These are phyloP conservation scores for Bubalus kerabau DNA, from an alignment of 2,113 vertebrate genomes.

Conservation along the genomic window DNA sequence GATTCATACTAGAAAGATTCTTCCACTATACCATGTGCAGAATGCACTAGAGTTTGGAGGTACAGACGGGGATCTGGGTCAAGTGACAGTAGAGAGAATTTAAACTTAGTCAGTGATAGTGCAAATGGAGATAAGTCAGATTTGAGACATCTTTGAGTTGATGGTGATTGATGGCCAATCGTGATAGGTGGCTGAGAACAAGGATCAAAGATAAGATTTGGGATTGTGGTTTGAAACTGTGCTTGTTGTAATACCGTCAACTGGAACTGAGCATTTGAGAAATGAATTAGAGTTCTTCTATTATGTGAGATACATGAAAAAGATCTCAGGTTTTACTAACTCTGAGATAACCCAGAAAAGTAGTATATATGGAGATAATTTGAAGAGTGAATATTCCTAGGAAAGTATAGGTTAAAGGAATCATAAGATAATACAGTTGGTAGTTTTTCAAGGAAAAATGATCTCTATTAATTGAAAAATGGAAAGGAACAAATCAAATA, in stretches of 20 bases:
- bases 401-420: background rate
- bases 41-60: background rate
- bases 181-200: background rate
- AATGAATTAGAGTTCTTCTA: background rate
- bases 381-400: background rate
- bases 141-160: background rate
- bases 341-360: background rate
- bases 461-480: conserved; percentile 25
- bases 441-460: background rate
- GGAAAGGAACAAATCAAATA: background rate
- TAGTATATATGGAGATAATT: background rate
- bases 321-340: background rate
- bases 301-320: background rate
- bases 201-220: background rate
- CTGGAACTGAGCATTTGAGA: background rate
- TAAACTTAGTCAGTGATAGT: background rate
- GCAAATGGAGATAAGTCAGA: too few species aligned
- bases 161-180: background rate
- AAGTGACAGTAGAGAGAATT: background rate
- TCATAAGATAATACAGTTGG: background rate
- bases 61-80: background rate
- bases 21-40: fast-evolving
- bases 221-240: background rate
- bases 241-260: background rate
- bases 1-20: background rate